Percentiles rank a stretch among this genome's conserved stretches.
Evolutionary conservation across 1,140 invertebrate genomes (phyloP).

Genomic region (Parasteatoda tepidariorum): DNA sequence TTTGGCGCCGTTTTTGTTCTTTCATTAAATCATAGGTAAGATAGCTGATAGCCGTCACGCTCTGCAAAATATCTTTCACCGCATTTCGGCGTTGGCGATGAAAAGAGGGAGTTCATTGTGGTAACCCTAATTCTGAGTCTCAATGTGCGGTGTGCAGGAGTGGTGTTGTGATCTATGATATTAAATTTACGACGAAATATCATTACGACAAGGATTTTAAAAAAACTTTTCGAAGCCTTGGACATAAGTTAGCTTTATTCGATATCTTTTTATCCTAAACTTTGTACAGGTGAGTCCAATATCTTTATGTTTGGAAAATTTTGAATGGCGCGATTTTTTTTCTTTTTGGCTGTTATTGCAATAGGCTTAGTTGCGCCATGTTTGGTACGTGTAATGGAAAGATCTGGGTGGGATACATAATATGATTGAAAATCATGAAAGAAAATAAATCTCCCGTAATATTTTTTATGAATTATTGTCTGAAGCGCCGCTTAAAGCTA

Average conservation of each 20-base stretch:
- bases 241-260: conserved; percentile 19
- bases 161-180: conserved; percentile 15
- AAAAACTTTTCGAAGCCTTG: conserved; percentile 10
- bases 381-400: conserved; percentile 50
- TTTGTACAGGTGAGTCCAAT: conserved; percentile 13
- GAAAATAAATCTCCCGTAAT: too few relatives aligned
- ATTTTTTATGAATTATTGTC: too few relatives aligned
- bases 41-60: not conserved
- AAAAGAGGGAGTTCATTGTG: not conserved
- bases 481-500: too few relatives aligned
- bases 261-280: not conserved
- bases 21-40: not conserved
- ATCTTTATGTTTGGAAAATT: not conserved
- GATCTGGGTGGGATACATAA: conserved; percentile 17
- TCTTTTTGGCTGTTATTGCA: conserved; percentile 40
- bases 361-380: conserved; percentile 51
- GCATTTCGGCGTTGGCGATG: not conserved
- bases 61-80: not conserved
- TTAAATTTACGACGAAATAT: conserved; percentile 26
- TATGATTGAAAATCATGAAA: too few relatives aligned
- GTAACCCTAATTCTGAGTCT: conserved; percentile 45
- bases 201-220: conserved; percentile 14
- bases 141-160: conserved; percentile 44
- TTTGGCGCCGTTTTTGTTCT: not conserved
- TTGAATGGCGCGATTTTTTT: conserved; percentile 17